A percentile compares a stretch with the other conserved stretches of the same genome.
These are phyloP conservation scores for Rhyacichthys aspro DNA, from an alignment of 2,797 vertebrate genomes.

Conservation along the genomic window DNA sequence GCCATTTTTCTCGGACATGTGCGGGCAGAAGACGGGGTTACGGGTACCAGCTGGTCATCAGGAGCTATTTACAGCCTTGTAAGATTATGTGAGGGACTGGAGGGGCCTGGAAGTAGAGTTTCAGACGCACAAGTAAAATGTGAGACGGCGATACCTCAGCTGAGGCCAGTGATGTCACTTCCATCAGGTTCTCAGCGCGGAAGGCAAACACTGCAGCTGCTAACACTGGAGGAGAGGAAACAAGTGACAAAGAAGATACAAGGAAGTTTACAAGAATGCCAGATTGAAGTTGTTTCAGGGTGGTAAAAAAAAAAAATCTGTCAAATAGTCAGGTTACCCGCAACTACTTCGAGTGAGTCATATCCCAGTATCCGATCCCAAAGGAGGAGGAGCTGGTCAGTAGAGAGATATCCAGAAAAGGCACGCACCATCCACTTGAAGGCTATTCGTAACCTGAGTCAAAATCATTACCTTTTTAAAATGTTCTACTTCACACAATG, in stretches of 20 bases:
- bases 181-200: constrained; percentile 99
- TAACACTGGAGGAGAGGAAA: constrained; percentile 79
- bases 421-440: constrained; percentile 99
- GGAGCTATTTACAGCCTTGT: constrained; percentile 86
- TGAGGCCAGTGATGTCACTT: constrained; percentile 95
- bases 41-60: constrained; percentile 79
- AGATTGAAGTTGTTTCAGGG: too few species aligned
- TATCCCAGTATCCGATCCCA: constrained; percentile 98
- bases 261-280: too few species aligned
- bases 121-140: constrained; percentile 17
- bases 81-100: constrained; percentile 27
- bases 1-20: constrained; percentile 75
- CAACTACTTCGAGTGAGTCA: constrained; percentile 93
- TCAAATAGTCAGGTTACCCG: too few species aligned
- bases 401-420: constrained; percentile 97
- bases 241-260: too few species aligned
- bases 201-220: constrained; percentile 98
- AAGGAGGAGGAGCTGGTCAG: constrained; percentile 95
- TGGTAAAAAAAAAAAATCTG: too few species aligned
- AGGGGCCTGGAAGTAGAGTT: constrained; percentile 11
- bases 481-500: too few species aligned
- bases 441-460: constrained; percentile 89
- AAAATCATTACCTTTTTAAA: background rate
- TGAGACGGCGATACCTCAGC: constrained; percentile 89
- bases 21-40: constrained; percentile 80